These are phyloP conservation scores for Eledona agricola DNA, from an alignment of 2,888 invertebrate genomes.

Conservation along the genomic window DNA sequence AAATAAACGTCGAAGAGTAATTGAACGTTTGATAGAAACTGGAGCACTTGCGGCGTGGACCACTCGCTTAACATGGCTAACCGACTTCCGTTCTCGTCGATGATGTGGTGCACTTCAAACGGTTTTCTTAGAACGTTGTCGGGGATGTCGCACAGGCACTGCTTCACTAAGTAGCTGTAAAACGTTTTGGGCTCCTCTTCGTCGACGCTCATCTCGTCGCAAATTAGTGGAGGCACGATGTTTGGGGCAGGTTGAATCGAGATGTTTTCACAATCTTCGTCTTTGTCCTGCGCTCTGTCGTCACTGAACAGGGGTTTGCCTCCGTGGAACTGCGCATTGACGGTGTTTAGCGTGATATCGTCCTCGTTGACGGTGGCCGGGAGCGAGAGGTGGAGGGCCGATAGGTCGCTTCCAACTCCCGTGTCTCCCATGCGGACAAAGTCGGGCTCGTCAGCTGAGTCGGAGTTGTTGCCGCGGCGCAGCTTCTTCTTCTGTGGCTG, in stretches of 20 bases:
- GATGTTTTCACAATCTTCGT: conserved; percentile 43
- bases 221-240: conserved; percentile 38
- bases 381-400: conserved; percentile 55
- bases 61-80: conserved; percentile 69
- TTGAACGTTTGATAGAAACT: conserved; percentile 85
- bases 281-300: conserved; percentile 36
- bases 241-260: conserved; percentile 51
- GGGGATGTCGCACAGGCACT: conserved; percentile 81
- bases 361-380: conserved; percentile 56
- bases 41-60: conserved; percentile 74
- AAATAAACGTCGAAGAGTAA: conserved; percentile 84
- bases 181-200: conserved; percentile 55
- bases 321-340: conserved; percentile 50
- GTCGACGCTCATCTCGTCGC: conserved; percentile 6
- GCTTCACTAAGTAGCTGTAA: conserved; percentile 74
- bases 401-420: conserved; percentile 53
- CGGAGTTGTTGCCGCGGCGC: conserved; percentile 70
- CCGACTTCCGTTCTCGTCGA: conserved; percentile 63
- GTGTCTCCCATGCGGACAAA: conserved; percentile 65
- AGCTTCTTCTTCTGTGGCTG: conserved; percentile 88
- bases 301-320: conserved; percentile 47
- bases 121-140: conserved; percentile 76
- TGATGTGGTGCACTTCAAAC: conserved; percentile 71
- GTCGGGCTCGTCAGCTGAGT: conserved; percentile 67
- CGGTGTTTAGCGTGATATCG: conserved; percentile 52